Evolutionary conservation across 2,797 vertebrate genomes (phyloP).

Genomic region (Lates japonicus): DNA sequence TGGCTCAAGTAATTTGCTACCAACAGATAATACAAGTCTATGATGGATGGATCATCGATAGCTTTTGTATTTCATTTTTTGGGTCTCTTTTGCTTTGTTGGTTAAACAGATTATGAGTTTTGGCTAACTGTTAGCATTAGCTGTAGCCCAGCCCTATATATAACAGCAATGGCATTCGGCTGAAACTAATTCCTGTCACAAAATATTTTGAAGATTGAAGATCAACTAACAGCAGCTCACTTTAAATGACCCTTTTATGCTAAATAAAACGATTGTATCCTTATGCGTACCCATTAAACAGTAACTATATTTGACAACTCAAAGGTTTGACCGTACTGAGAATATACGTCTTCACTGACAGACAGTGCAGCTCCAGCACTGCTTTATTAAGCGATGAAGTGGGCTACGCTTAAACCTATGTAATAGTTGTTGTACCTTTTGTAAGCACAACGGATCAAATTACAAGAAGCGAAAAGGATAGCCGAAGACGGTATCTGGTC

Average conservation of each 20-base stretch:
- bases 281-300: neutral
- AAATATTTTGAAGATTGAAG: neutral
- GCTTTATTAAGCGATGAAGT: neutral
- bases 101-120: neutral
- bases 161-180: slow-evolving; percentile 44
- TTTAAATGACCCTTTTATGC: slow-evolving; percentile 8
- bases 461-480: slow-evolving; percentile 12
- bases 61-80: neutral
- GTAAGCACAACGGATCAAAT: neutral
- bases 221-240: neutral
- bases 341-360: slow-evolving; percentile 1
- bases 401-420: too few relatives aligned
- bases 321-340: slow-evolving; percentile 12
- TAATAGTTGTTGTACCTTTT: neutral
- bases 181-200: slow-evolving; percentile 45
- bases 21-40: neutral
- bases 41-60: neutral
- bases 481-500: slow-evolving; percentile 42
- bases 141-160: slow-evolving; percentile 20
- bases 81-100: neutral
- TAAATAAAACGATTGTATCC: neutral
- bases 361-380: neutral
- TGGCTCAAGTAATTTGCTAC: neutral
- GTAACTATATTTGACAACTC: neutral
- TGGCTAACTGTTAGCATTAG: neutral